phyloP scores from a whole-genome alignment of 2,888 invertebrate genomes.

The Oscheius sp. region DNA sequence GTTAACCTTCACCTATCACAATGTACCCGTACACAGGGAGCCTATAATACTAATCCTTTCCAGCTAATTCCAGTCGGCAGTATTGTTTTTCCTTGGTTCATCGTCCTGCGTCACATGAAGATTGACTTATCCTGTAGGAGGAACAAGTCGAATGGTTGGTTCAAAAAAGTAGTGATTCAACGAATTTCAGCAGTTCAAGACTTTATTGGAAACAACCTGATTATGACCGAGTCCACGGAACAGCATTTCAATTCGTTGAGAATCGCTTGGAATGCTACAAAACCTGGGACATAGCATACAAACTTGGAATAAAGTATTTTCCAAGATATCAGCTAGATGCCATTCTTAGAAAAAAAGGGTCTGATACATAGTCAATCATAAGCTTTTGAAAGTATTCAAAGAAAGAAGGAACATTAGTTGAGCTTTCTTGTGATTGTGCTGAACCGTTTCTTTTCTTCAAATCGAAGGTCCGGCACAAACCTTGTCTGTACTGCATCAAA shows the following conservation, averaged over 20 bases:
- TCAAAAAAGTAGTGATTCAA: background rate
- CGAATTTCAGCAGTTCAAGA: constrained; percentile 9
- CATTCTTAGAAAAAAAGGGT: no score
- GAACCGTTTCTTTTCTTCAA: no score
- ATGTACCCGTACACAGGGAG: background rate
- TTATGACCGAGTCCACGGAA: constrained; percentile 4
- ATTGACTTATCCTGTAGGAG: constrained; percentile 5
- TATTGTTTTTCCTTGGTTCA: constrained; percentile 21
- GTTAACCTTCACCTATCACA: constrained; percentile 15
- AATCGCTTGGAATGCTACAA: background rate
- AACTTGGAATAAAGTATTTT: no score
- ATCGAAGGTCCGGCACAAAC: no score
- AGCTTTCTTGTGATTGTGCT: no score
- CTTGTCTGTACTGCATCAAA: no score
- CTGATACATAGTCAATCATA: no score
- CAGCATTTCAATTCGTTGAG: constrained; percentile 3
- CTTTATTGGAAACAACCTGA: constrained; percentile 8
- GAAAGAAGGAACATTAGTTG: no score
- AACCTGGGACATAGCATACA: background rate
- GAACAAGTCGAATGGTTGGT: background rate
- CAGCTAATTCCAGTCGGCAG: constrained; percentile 23
- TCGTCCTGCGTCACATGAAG: constrained; percentile 25
- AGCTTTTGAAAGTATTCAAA: no score
- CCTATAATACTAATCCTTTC: background rate
- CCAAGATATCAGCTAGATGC: no score